These are phyloP conservation scores for Melikaiella ostensackeni DNA, from an alignment of 2,888 invertebrate species.

Conservation along the genomic window DNA sequence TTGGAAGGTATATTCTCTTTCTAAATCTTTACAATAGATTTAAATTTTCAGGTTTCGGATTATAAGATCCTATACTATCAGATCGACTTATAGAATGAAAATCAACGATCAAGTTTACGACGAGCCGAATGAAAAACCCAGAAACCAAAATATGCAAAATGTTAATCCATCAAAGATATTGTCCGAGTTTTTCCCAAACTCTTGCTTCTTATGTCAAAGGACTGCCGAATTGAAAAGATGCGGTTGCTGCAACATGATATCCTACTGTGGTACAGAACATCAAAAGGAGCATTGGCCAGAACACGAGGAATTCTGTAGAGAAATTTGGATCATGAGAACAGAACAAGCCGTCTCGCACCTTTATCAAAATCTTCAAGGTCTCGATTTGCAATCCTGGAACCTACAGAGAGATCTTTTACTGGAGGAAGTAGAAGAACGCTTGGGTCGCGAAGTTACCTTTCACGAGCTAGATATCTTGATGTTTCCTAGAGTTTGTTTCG, in stretches of 20 bases:
- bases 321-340: conserved; percentile 42
- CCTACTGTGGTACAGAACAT: conserved; percentile 65
- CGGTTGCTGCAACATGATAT: conserved; percentile 52
- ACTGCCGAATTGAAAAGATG: neutral
- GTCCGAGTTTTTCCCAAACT: neutral
- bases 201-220: neutral
- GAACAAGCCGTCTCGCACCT: neutral
- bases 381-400: neutral
- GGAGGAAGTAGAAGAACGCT: conserved; percentile 26
- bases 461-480: conserved; percentile 63
- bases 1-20: no score
- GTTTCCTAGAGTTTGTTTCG: conserved; percentile 62
- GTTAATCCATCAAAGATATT: no score
- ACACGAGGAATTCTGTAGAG: conserved; percentile 63
- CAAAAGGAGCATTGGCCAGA: conserved; percentile 64
- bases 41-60: no score
- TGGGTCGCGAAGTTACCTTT: conserved; percentile 50
- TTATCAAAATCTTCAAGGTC: neutral
- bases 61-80: no score
- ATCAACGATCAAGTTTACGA: no score
- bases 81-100: no score
- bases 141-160: no score
- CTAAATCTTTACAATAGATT: no score
- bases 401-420: neutral
- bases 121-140: no score